These are phyloP conservation scores for Tortricodes alternella DNA, from an alignment of 2,888 invertebrate species.

Conservation along the genomic window DNA sequence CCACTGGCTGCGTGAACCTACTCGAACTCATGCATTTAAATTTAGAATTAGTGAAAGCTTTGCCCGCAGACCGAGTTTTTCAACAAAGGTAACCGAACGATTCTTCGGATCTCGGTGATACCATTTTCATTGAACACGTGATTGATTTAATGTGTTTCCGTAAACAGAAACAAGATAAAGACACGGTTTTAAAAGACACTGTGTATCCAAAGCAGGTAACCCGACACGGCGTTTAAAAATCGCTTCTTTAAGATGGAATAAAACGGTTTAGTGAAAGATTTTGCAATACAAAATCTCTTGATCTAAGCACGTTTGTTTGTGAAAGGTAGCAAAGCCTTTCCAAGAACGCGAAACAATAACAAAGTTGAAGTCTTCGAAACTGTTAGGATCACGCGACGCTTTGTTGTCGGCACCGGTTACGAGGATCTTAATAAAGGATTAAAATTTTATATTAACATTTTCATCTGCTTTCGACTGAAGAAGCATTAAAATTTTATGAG, in stretches of 20 bases:
- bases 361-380: slow-evolving; percentile 18
- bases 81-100: slow-evolving; percentile 64
- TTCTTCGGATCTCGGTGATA: slow-evolving; percentile 59
- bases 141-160: slow-evolving; percentile 69
- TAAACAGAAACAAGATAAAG: slow-evolving; percentile 39
- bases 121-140: slow-evolving; percentile 69
- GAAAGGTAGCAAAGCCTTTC: slow-evolving; percentile 11
- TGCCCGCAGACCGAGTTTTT: slow-evolving; percentile 67
- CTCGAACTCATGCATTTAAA: slow-evolving; percentile 83
- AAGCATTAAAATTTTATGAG: not conserved
- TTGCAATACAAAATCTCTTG: slow-evolving; percentile 7
- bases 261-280: slow-evolving; percentile 4
- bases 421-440: slow-evolving; percentile 6
- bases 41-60: slow-evolving; percentile 79
- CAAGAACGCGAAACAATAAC: slow-evolving; percentile 24
- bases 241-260: slow-evolving; percentile 14
- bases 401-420: slow-evolving; percentile 7
- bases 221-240: slow-evolving; percentile 17
- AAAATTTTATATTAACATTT: slow-evolving; percentile 9
- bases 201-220: slow-evolving; percentile 15
- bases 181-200: slow-evolving; percentile 26
- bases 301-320: slow-evolving; percentile 7
- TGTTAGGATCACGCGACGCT: slow-evolving; percentile 1
- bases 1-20: slow-evolving; percentile 70
- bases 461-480: not conserved